Base-by-base conservation (phyloP, 2,113 vertebrate genomes). In the Sialia sialis region DNA sequence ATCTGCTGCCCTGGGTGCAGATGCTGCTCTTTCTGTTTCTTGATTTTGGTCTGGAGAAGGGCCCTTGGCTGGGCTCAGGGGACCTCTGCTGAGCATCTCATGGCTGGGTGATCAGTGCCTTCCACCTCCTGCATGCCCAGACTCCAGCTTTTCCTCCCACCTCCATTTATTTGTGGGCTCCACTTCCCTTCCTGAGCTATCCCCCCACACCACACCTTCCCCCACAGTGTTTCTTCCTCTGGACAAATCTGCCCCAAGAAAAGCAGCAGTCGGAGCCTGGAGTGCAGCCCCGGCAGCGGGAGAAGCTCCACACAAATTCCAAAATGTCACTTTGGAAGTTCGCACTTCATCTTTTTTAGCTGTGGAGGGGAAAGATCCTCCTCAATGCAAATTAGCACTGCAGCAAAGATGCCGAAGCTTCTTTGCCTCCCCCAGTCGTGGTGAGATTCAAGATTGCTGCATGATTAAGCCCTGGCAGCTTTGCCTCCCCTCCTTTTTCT, bases 301-400 rank as follows among this genome's bases (percentile, higher is more conserved):
- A 95, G 90, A 38, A 63, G 72, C 72, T 90, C 75, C 75, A 92
- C 95, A 88, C 90, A 48, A 83, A 93, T 62, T 94, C 95, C 85
- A 74, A 96, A 96, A 96, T 94, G 90, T 95, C 95, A 96, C 90
- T 96, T 86, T 77, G 75, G 83, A 95, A 96, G 85, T 95, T 96
- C 81, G 7, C 95, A 95, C 95, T 93, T 95, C 90, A 88, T 96
- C 94, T 93, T 95, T 96, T 96, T 96, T 96, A 96, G 96, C 90
- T 92, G 76, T 2, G 51, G 89, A 96, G 96, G 95, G 92, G 96
- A 92, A 96, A 94, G 95, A 96, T 93, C 94, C 92, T 96, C 92
- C 92, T 92, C 75, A 66, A 96, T 96, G 96, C 92, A 96, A 96
- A 96, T 96, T 80, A 96, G 85, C 75, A 74, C 90, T 92, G 92